Percentiles rank a stretch among this genome's conserved stretches.
phyloP scores from a whole-genome alignment of 2,797 vertebrate species.

The Perdix hodgsoniae region DNA sequence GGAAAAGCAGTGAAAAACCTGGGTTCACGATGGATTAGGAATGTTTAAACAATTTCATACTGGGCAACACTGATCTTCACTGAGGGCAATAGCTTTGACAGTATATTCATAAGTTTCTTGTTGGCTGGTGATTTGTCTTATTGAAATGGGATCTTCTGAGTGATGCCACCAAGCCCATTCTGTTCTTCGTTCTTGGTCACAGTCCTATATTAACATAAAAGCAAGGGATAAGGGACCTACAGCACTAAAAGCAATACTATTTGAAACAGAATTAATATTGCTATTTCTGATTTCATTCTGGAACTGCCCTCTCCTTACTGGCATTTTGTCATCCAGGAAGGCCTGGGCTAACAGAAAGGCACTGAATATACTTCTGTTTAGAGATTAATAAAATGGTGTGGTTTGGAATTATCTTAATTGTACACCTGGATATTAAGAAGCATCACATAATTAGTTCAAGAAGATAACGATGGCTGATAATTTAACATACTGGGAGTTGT shows the following conservation, averaged over 20 bases:
- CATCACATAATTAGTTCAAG: neutral
- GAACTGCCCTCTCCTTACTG: neutral
- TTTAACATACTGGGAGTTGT: neutral
- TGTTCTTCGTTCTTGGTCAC: neutral
- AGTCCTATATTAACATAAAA: neutral
- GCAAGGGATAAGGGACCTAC: neutral
- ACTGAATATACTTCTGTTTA: fast-evolving
- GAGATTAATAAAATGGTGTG: neutral
- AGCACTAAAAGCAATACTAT: neutral
- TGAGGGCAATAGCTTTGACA: neutral
- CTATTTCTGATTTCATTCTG: neutral
- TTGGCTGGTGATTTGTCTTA: neutral
- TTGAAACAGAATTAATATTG: neutral
- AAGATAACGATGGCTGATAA: neutral
- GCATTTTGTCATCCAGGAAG: neutral
- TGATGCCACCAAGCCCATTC: neutral
- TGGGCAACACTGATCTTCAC: neutral
- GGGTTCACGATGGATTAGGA: neutral
- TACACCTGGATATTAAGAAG: neutral
- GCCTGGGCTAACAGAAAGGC: neutral
- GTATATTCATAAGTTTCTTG: fast-evolving
- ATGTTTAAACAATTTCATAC: neutral
- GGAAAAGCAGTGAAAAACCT: neutral
- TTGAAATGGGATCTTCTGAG: neutral
- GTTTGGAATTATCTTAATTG: neutral